phyloP scores from a whole-genome alignment of 2,888 invertebrate genomes.

The Eristalinus sepulchralis region DNA sequence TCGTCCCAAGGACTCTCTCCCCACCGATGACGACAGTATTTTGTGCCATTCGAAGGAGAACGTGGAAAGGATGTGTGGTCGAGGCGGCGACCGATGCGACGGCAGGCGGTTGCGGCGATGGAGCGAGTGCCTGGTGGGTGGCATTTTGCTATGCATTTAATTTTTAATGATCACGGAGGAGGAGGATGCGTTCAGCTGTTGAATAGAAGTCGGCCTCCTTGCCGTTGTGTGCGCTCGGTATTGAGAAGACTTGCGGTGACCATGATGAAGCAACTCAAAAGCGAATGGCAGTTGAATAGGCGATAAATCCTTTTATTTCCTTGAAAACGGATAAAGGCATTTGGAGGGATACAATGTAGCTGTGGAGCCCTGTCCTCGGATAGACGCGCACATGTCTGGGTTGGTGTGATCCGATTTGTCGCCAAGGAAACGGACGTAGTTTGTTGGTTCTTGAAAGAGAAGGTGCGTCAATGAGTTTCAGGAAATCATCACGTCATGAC shows the following conservation, averaged over 20 bases:
- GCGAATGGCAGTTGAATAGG: background rate
- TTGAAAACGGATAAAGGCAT: background rate
- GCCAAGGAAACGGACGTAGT: background rate
- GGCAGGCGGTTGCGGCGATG: no score
- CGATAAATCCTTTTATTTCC: background rate
- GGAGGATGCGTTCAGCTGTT: constrained; percentile 43
- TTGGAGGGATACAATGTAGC: background rate
- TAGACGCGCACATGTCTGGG: background rate
- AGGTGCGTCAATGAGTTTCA: no score
- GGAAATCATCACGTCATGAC: no score
- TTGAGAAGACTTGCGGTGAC: constrained; percentile 21
- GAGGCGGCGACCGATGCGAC: background rate
- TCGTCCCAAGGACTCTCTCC: constrained; percentile 17
- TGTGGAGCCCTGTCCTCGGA: background rate
- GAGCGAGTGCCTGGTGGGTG: background rate
- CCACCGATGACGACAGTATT: background rate
- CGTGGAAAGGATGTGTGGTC: background rate
- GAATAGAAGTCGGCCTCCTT: constrained; percentile 43
- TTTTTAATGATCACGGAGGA: constrained; percentile 34
- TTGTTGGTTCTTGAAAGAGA: background rate
- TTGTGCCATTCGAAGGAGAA: constrained; percentile 10
- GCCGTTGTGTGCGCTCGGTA: constrained; percentile 9
- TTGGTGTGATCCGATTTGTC: background rate
- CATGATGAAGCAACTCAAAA: background rate
- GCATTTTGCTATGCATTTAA: constrained; percentile 9